A percentile compares a stretch with the other conserved stretches of the same genome.
Evolutionary conservation across 2,888 invertebrate species (phyloP).

Genomic region (Polyommatus iphigenia): DNA sequence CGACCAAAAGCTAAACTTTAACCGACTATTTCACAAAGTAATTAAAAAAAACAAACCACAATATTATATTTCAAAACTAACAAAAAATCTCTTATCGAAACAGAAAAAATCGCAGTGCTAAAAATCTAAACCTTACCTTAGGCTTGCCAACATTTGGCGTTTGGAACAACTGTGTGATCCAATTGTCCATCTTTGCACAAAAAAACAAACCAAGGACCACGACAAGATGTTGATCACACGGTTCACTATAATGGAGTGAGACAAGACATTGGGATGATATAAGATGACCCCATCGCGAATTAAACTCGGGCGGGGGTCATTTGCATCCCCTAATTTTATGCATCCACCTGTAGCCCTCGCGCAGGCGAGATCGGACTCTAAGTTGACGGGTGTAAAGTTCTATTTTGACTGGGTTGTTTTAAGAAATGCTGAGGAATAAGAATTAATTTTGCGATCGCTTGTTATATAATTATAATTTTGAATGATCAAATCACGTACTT

Average conservation of each 20-base stretch:
- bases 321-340: constrained; percentile 17
- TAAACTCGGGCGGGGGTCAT: constrained; percentile 51
- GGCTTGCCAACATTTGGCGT: constrained; percentile 62
- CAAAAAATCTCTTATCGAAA: neutral
- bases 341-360: neutral
- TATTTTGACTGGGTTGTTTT: neutral
- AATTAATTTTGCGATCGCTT: neutral
- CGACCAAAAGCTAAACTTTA: too few species aligned
- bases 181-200: constrained; percentile 62
- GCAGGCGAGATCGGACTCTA: neutral
- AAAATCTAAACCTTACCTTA: constrained; percentile 55
- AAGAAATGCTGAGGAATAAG: neutral
- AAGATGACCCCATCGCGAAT: constrained; percentile 76
- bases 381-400: neutral
- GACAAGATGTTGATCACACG: constrained; percentile 62
- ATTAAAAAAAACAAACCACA: neutral
- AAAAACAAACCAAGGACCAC: constrained; percentile 31
- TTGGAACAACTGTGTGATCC: constrained; percentile 75
- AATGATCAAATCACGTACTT: neutral
- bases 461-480: neutral
- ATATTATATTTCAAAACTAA: neutral
- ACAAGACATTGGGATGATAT: constrained; percentile 62
- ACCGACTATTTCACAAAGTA: too few species aligned
- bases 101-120: neutral
- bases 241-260: constrained; percentile 62